Evolutionary conservation across 2,888 invertebrate species (phyloP), one percentile per base, ranked within the genome.

Genomic region (Xanthorhoe designata): DNA sequence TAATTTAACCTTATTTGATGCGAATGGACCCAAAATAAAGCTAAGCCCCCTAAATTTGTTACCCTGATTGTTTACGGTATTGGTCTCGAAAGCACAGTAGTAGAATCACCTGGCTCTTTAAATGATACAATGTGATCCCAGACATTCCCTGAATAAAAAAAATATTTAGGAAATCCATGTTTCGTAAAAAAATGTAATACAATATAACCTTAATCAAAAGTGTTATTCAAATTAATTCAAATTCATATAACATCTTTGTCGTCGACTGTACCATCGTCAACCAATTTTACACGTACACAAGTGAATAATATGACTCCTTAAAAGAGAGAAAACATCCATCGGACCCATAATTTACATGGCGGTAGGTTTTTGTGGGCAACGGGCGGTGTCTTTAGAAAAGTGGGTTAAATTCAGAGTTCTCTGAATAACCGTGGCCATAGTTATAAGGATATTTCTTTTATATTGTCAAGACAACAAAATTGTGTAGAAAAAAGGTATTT

Each of bases 251-350:
- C 15, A 42, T 29, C 38, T 64, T 29, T 51, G 51, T 42, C 18
- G 51, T 45, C 42, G 52, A 62, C 66, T 59, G 63, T 60, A 55
- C 55, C 13, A 47, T 78, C 77, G 70, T 70, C 77, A 70, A 70
- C 75, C 78, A 76, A 79, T 76, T 80, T 79, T 52, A 24, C 75
- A 75, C 73, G 65, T 70, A 59, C 66, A 63, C 70, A 72, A 76
- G 74, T 74, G 74, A 81, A 80, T 79, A 82, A 84, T 82, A 81
- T 83, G 81, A 83, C 84, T 82, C 74, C 75, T 71, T 77, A 74
- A 71, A 70, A 67, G 74, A 74, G 71, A 74, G 70, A 75, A 75
- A 66, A 70, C 65, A 32, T 65, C 66, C 0, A 57, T 7, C 45
- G 61, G 63, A 62, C 70, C 64, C 55, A 68, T 72, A 73, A 75